Percentiles rank a stretch among this genome's conserved stretches.
Evolutionary conservation across 2,888 invertebrate species (phyloP).

Genomic region (Germaria angustata): DNA sequence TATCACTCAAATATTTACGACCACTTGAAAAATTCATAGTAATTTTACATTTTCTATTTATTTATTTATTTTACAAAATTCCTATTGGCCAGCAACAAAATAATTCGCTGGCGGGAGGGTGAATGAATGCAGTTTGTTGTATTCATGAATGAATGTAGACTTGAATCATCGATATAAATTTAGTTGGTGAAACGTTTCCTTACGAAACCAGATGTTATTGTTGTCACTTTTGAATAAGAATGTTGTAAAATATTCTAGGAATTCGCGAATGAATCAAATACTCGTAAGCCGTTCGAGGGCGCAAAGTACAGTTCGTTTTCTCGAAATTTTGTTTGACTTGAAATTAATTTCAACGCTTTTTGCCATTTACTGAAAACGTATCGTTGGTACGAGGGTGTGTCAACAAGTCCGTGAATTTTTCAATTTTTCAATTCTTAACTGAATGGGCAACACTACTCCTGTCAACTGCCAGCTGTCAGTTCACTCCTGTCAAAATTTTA

Average conservation of each 20-base stretch:
- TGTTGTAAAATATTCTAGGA: conserved; percentile 46
- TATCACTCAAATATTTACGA: background rate
- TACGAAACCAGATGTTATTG: background rate
- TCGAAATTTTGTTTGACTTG: no score
- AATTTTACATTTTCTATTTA: conserved; percentile 3
- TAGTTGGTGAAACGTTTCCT: background rate
- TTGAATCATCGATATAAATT: background rate
- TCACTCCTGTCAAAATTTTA: no score
- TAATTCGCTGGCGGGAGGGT: background rate
- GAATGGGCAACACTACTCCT: no score
- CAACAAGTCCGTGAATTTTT: no score
- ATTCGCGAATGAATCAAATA: conserved; percentile 33
- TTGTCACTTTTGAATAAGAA: background rate
- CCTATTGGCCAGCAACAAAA: background rate
- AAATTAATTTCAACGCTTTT: no score
- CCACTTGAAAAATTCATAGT: conserved; percentile 17
- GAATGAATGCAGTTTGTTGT: background rate
- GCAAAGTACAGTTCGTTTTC: background rate
- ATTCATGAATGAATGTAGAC: conserved; percentile 21
- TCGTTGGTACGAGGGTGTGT: no score
- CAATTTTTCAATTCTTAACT: no score
- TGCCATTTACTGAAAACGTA: no score
- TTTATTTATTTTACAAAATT: background rate
- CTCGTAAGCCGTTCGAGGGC: background rate
- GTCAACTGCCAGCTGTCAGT: no score